Conservation (phyloP, 2,113 vertebrate genomes). For the Salvator merianae region DNA sequence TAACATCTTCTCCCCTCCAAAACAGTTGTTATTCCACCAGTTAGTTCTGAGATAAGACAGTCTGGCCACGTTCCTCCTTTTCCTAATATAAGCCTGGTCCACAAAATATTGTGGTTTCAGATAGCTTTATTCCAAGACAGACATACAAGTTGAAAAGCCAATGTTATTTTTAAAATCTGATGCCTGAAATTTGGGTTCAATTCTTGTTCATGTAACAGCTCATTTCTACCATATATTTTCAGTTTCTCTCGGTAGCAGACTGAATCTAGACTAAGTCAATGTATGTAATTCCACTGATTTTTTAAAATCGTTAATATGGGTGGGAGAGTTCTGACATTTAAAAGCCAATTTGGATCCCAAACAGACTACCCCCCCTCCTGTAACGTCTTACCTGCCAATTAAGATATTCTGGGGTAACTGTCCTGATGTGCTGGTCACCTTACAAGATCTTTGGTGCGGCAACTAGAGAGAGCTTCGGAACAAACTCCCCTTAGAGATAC, state of each 20-base stretch:
- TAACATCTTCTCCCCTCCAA: not conserved
- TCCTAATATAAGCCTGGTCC: not conserved
- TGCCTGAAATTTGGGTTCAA: not conserved
- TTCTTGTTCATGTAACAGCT: not conserved
- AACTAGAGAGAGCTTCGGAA: too few species aligned
- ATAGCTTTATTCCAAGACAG: not conserved
- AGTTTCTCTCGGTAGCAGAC: not conserved
- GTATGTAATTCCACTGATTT: not conserved
- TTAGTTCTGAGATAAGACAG: not conserved
- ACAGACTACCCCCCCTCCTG: too few species aligned
- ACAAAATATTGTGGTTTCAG: not conserved
- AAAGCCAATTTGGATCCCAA: too few species aligned
- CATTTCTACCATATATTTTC: not conserved
- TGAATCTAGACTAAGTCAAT: not conserved
- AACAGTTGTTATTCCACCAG: not conserved
- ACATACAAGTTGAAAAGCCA: not conserved
- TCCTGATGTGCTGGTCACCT: too few species aligned
- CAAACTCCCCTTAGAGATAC: too few species aligned
- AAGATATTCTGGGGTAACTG: too few species aligned
- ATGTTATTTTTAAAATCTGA: not conserved
- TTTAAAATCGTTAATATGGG: not conserved
- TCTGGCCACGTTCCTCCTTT: not conserved
- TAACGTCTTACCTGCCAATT: too few species aligned
- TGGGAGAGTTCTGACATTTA: not conserved
- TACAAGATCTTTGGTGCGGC: too few species aligned